Evolutionary conservation across 2,888 invertebrate species (phyloP), one percentile per base, ranked within the genome.

Genomic region (Druceiella hillmani): DNA sequence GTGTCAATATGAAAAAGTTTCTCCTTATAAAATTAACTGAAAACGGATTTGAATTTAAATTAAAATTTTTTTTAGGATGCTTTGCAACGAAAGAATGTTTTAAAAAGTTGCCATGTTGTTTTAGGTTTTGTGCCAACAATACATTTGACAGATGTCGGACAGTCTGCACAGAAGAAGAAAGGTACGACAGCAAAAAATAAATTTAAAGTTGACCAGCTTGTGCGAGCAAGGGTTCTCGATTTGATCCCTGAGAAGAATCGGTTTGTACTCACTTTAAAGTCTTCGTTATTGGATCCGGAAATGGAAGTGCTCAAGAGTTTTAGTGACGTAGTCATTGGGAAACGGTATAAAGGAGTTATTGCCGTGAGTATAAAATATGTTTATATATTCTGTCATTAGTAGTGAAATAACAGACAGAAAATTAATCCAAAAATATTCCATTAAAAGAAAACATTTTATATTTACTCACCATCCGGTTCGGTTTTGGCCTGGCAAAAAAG

Each of bases 181-280:
- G 48, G 61, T 0, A 57, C 55, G 10, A 51, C 49, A 1, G 61
- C 72, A 1, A 72, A 73, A 34, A 74, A 69, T 42, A 76, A 75
- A 46, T 76, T 70, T 44, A 72, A 70, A 52, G 62, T 67, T 1
- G 79, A 78, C 1, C 70, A 77, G 32, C 58, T 59, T 17, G 54
- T 81, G 7, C 68, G 62, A n/a, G 80, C 77, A 1, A 74, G 79
- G 2, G 79, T 87, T 3, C 57, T 83, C 17, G 57, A 58, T 1
- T 53, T 75, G 3, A 72, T 75, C 45, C 40, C 52, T 0, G 62
- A 56, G 1, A 66, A 60, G 11, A 66, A 66, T 14, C 62, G 64
- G 3, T 58, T 81, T 2, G 57, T 76, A 33, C 65, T 87, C 12
- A 85, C 86, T 0, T 59, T 83, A 51, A 84, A 84, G 50, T 73